Evolutionary conservation across 2,888 invertebrate genomes (phyloP).

Genomic region (Cryptocephalus primarius): DNA sequence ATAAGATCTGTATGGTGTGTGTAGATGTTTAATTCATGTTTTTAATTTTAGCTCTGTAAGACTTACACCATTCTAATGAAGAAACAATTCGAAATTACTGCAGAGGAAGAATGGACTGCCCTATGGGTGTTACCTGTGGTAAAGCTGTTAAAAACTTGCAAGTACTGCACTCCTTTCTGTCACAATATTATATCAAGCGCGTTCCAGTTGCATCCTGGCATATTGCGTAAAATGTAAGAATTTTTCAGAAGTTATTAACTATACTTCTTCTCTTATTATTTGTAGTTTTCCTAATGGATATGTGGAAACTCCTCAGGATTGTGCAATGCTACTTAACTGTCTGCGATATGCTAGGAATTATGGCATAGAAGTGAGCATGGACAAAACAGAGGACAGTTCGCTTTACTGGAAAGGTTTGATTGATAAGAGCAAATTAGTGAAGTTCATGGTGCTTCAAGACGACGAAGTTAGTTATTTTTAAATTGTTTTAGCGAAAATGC

Average conservation of each 20-base stretch:
- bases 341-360: slow-evolving; percentile 41
- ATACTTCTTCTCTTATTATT: slow-evolving; percentile 1
- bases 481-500: not conserved
- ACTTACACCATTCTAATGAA: slow-evolving; percentile 46
- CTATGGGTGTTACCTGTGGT: slow-evolving; percentile 36
- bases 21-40: too few relatives aligned
- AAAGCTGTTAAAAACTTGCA: slow-evolving; percentile 19
- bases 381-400: slow-evolving; percentile 15
- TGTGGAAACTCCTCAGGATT: slow-evolving; percentile 18
- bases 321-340: slow-evolving; percentile 39
- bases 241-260: not conserved
- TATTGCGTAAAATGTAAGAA: slow-evolving; percentile 26
- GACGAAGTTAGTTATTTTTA: slow-evolving; percentile 43
- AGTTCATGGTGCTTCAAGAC: slow-evolving; percentile 45
- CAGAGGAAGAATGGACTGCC: slow-evolving; percentile 36
- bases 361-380: slow-evolving; percentile 27
- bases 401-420: slow-evolving; percentile 45
- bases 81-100: slow-evolving; percentile 32
- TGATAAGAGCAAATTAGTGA: slow-evolving; percentile 40
- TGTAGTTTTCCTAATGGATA: slow-evolving; percentile 20
- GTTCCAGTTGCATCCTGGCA: slow-evolving; percentile 28
- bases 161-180: slow-evolving; percentile 26
- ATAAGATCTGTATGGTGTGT: too few relatives aligned
- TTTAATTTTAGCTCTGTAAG: slow-evolving; percentile 40
- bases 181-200: slow-evolving; percentile 31